Evolutionary conservation across 2,797 vertebrate genomes (phyloP).

Genomic region (Nothura maculosa): DNA sequence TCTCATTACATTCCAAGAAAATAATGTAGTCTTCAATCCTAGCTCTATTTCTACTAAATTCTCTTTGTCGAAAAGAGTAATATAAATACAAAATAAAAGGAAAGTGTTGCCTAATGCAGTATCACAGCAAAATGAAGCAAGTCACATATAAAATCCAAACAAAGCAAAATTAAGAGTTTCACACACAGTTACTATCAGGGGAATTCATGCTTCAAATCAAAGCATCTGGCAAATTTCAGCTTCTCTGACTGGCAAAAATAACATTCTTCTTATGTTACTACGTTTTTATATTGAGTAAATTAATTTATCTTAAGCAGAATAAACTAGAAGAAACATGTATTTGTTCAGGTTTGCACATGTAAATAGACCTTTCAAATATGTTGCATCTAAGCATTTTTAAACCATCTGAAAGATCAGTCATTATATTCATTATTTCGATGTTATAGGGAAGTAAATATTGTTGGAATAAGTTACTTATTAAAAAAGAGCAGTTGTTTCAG

Average conservation of each 20-base stretch:
- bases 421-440: neutral
- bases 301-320: conserved; percentile 70
- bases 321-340: conserved; percentile 75
- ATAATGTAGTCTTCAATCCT: conserved; percentile 53
- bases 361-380: conserved; percentile 42
- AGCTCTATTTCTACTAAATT: conserved; percentile 52
- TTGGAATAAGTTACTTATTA: conserved; percentile 29
- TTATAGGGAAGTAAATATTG: conserved; percentile 4
- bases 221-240: conserved; percentile 96
- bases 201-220: conserved; percentile 89
- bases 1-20: conserved; percentile 60
- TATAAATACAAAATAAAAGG: conserved; percentile 74
- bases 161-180: conserved; percentile 86
- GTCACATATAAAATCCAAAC: conserved; percentile 79
- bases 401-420: neutral
- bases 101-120: conserved; percentile 69
- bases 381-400: neutral
- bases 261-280: conserved; percentile 90
- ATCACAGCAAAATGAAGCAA: conserved; percentile 74
- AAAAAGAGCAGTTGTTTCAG: conserved; percentile 33
- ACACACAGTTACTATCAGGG: conserved; percentile 85
- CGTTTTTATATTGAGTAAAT: conserved; percentile 76
- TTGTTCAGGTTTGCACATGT: conserved; percentile 44
- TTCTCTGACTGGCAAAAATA: conserved; percentile 81
- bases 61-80: conserved; percentile 42